Conservation (phyloP, 2,113 vertebrate species). For the Epinephelus cyanopodus region DNA sequence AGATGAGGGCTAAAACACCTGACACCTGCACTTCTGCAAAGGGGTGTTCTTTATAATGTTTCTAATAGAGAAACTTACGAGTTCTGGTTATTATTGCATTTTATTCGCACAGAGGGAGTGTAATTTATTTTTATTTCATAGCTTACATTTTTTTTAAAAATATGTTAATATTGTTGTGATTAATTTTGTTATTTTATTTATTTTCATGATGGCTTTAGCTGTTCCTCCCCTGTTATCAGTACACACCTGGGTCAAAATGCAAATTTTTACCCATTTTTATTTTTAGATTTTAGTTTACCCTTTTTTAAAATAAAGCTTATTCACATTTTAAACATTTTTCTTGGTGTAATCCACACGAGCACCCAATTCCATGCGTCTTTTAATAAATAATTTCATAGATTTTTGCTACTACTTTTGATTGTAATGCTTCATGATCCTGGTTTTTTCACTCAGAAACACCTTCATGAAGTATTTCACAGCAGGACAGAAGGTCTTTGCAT, state of each 20-base stretch:
- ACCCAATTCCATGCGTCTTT: neutral
- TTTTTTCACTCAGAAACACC: neutral
- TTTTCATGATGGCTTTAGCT: neutral
- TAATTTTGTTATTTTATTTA: neutral
- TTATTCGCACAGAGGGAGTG: neutral
- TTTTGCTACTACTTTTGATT: neutral
- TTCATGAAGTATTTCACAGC: too few species aligned
- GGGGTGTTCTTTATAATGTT: neutral
- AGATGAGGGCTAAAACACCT: slow-evolving; percentile 63
- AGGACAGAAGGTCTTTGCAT: too few species aligned
- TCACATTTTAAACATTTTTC: neutral
- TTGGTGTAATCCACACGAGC: neutral
- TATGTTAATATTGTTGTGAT: neutral
- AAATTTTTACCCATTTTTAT: neutral
- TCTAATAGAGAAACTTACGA: neutral
- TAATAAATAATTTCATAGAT: neutral
- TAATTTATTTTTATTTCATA: neutral
- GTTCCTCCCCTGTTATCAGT: neutral
- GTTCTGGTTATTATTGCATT: neutral
- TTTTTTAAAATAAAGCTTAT: neutral
- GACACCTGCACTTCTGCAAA: slow-evolving; percentile 24
- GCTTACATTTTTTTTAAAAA: neutral
- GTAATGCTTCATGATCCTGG: neutral
- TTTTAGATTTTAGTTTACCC: neutral
- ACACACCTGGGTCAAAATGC: neutral